Evolutionary conservation across 2,888 invertebrate genomes (phyloP).

Genomic region (Melieria omissa): DNA sequence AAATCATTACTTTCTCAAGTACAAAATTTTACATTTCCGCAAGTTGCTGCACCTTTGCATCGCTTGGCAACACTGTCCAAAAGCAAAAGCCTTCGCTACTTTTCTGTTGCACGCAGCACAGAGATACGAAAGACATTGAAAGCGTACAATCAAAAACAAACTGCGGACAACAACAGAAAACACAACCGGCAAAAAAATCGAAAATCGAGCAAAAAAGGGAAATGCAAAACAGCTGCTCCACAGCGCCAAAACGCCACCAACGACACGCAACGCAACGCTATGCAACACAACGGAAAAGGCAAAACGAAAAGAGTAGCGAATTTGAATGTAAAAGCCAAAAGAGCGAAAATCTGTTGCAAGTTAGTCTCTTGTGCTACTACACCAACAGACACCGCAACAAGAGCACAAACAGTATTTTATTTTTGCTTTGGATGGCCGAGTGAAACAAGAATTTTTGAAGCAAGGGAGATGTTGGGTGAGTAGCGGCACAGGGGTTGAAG

Average conservation of each 20-base stretch:
- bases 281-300: background rate
- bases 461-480: background rate
- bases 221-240: constrained; percentile 43
- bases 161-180: constrained; percentile 29
- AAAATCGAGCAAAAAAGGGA: constrained; percentile 25
- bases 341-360: constrained; percentile 6
- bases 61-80: too few relatives aligned
- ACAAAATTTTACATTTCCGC: too few relatives aligned
- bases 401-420: background rate
- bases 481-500: background rate
- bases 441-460: constrained; percentile 1
- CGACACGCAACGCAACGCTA: background rate
- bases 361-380: constrained; percentile 1
- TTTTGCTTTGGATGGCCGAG: background rate
- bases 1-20: too few relatives aligned
- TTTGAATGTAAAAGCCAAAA: constrained; percentile 2
- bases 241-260: constrained; percentile 11
- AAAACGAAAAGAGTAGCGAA: background rate
- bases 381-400: constrained; percentile 8
- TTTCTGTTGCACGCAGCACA: too few relatives aligned
- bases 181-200: constrained; percentile 34
- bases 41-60: too few relatives aligned
- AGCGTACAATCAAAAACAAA: constrained; percentile 32
- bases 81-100: too few relatives aligned
- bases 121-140: constrained; percentile 8